Evolutionary conservation across 30 jellyfish, hydroid and myxozoan species (phyloP), one percentile per base, ranked within the genome.

Genomic region (Cassiopea andromeda): DNA sequence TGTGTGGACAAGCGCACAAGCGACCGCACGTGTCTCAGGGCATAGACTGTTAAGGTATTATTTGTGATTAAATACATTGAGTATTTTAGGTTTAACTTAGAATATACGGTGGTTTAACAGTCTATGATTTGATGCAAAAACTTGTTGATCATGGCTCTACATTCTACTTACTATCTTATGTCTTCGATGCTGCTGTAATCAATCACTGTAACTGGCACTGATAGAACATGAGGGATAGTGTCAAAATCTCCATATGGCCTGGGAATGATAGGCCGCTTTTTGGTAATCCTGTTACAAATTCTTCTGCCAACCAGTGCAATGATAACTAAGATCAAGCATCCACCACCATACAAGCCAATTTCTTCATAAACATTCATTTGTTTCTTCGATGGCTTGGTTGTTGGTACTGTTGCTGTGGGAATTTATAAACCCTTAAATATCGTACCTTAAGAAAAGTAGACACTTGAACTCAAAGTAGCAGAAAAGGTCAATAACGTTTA

Each of bases 331-430:
- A 80, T 44, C 13, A 80, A 48, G 67, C 60, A 80, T 48, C 89
- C 80, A 44, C 89, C 80, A 43, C 80, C 89, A 80, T 54, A 46
- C 38, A 8, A 80, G 49, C 89, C 89, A 8, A 80, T 61, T 64
- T 80, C 89, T 72, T 59, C 60, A 44, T 50, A 18, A 18, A 80
- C 71, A 16, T 60, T 61, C 44, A 1, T 15, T 44, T 80, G 60
- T 69, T 18, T 14, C 2, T 45, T 46, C n/a, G 14, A 3, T n/a
- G 75, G 49, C 10, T 50, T 27, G n/a, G 57, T 12, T 70, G 57
- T 43, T 70, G 79, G 79, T 19, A 19, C 50, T 19, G 79, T 18
- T 19, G 43, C 43, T 14, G 73, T 64, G 2, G 73, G 8, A 9
- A 17, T 27, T 6, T 4, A 4, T 67, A 44, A 6, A 10, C n/a